A percentile compares a stretch with the other conserved stretches of the same genome.
These are phyloP conservation scores for Dicentrarchus labrax DNA, from an alignment of 2,113 vertebrate species.

Conservation along the genomic window DNA sequence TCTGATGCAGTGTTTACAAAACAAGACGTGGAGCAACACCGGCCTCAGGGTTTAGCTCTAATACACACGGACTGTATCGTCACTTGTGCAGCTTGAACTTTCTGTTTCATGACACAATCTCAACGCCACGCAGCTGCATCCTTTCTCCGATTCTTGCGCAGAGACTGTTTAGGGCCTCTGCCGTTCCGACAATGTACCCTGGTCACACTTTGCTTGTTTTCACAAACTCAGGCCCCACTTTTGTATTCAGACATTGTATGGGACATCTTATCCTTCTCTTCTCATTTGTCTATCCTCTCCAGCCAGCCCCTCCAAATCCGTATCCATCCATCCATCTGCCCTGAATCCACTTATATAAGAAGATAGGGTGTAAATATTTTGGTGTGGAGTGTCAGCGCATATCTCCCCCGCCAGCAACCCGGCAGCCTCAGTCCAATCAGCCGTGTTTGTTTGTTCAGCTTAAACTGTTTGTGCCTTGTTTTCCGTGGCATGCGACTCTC, in stretches of 20 bases:
- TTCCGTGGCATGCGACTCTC: constrained; percentile 65
- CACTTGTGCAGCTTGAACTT: not conserved
- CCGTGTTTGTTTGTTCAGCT: constrained; percentile 84
- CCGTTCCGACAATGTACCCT: not conserved
- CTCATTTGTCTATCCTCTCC: constrained; percentile 70
- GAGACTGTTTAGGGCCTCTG: not conserved
- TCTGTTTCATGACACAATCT: constrained; percentile 1
- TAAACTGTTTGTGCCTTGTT: constrained; percentile 84
- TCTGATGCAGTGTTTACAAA: not conserved
- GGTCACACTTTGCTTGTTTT: constrained; percentile 50
- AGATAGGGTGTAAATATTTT: constrained; percentile 84
- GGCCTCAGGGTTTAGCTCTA: not conserved
- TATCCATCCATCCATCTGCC: constrained; percentile 70
- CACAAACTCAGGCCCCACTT: constrained; percentile 43
- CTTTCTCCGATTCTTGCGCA: not conserved
- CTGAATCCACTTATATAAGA: constrained; percentile 79
- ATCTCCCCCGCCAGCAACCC: constrained; percentile 61
- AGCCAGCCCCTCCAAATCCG: constrained; percentile 63
- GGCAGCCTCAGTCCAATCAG: constrained; percentile 77
- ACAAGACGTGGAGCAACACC: not conserved
- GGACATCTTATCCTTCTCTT: constrained; percentile 58
- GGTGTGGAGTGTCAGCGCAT: constrained; percentile 69
- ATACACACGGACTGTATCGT: not conserved
- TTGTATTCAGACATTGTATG: constrained; percentile 57
- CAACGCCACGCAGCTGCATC: not conserved